Conservation (phyloP, 2,113 vertebrate genomes). For the Hydrolagus affinis region DNA sequence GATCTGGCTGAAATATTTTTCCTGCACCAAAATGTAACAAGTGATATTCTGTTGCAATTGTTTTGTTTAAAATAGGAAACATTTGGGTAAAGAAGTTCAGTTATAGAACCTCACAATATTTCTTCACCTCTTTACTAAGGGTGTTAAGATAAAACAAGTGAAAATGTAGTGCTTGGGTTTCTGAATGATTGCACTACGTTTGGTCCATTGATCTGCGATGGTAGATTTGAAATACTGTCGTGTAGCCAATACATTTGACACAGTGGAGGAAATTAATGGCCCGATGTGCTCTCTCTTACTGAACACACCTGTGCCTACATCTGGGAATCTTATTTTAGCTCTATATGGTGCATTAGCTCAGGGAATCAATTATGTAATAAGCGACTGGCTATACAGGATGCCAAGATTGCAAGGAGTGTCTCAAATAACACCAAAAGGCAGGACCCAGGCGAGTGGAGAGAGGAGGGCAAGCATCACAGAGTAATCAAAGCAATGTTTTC, state of each 20-base stretch:
- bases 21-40: too few species aligned
- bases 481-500: not conserved
- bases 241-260: constrained; percentile 13
- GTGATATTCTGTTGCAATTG: too few species aligned
- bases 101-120: not conserved
- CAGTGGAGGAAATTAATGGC: not conserved
- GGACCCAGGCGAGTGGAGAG: not conserved
- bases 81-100: too few species aligned
- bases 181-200: not conserved
- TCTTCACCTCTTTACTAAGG: not conserved
- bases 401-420: not conserved
- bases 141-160: not conserved
- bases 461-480: not conserved
- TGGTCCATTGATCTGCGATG: constrained; percentile 1
- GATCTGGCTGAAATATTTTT: too few species aligned
- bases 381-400: not conserved
- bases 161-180: not conserved
- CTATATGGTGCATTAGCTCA: not conserved
- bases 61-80: too few species aligned
- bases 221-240: not conserved
- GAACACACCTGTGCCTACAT: not conserved
- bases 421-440: not conserved
- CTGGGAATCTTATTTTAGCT: not conserved
- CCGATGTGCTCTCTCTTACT: not conserved
- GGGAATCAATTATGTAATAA: constrained; percentile 7